phyloP scores from a whole-genome alignment of 2,113 vertebrate genomes.

The Hymenochirus boettgeri region DNA sequence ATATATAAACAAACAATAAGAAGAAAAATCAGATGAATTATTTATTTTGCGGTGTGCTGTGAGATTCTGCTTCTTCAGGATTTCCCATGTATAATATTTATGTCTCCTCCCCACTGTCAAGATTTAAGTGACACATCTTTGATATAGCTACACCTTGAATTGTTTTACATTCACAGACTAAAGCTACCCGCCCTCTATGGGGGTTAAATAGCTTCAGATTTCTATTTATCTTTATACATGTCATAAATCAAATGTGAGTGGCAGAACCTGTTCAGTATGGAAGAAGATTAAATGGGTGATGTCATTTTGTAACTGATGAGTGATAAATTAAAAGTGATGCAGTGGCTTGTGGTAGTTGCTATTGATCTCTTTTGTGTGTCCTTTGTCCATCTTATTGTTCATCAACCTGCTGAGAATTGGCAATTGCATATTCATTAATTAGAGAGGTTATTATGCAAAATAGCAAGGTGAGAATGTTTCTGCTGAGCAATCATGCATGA shows the following conservation, averaged over 20 bases:
- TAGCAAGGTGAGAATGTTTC: too few species aligned
- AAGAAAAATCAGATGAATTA: too few species aligned
- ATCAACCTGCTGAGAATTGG: too few species aligned
- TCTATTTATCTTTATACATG: constrained; percentile 37
- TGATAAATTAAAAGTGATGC: neutral
- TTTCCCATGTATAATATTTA: constrained; percentile 60
- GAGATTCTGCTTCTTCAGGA: constrained; percentile 58
- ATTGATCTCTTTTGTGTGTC: too few species aligned
- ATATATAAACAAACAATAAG: too few species aligned
- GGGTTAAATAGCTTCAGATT: constrained; percentile 17
- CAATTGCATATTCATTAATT: too few species aligned
- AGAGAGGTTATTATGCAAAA: too few species aligned
- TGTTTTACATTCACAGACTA: constrained; percentile 37
- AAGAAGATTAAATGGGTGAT: constrained; percentile 24
- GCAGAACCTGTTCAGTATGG: constrained; percentile 51
- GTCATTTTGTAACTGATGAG: constrained; percentile 44
- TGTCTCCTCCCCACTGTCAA: constrained; percentile 55
- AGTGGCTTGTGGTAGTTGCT: too few species aligned
- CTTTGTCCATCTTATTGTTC: too few species aligned
- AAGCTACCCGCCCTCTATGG: constrained; percentile 8
- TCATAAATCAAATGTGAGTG: constrained; percentile 44
- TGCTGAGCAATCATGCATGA: too few species aligned
- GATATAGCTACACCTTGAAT: constrained; percentile 38
- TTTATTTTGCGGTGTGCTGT: constrained; percentile 49
- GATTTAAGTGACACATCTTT: constrained; percentile 36